These are phyloP conservation scores for Xenops minutus DNA, from an alignment of 2,797 vertebrate species.

Conservation along the genomic window DNA sequence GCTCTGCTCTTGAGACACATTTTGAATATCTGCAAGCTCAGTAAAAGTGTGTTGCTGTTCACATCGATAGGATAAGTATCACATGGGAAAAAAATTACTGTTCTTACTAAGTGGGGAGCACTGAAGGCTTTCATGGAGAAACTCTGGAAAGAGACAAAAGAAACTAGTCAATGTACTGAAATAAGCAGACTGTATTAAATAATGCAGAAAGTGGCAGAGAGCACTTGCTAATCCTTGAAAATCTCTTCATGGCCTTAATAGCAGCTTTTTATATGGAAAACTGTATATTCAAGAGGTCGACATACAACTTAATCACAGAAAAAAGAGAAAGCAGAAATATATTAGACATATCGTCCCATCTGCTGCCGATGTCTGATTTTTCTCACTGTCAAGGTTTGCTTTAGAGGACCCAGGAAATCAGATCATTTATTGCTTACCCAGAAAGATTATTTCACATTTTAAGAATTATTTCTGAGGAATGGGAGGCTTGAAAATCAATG, in stretches of 20 bases:
- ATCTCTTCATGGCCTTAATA: constrained; percentile 17
- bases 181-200: not conserved
- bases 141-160: constrained; percentile 45
- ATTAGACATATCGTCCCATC: not conserved
- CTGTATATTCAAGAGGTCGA: not conserved
- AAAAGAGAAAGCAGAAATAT: not conserved
- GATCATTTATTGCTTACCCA: not conserved
- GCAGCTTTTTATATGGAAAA: constrained; percentile 39
- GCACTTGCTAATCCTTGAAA: constrained; percentile 23
- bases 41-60: not conserved
- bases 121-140: constrained; percentile 6
- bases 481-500: not conserved
- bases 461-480: not conserved
- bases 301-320: constrained; percentile 9
- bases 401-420: not conserved
- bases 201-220: not conserved
- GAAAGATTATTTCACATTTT: not conserved
- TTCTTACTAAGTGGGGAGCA: constrained; percentile 40
- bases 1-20: not conserved
- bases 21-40: not conserved
- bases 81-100: not conserved
- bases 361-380: not conserved
- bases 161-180: not conserved
- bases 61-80: not conserved
- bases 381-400: not conserved